Evolutionary conservation across 2,888 invertebrate genomes (phyloP), one percentile per base, ranked within the genome.

Genomic region (Thera obeliscata): DNA sequence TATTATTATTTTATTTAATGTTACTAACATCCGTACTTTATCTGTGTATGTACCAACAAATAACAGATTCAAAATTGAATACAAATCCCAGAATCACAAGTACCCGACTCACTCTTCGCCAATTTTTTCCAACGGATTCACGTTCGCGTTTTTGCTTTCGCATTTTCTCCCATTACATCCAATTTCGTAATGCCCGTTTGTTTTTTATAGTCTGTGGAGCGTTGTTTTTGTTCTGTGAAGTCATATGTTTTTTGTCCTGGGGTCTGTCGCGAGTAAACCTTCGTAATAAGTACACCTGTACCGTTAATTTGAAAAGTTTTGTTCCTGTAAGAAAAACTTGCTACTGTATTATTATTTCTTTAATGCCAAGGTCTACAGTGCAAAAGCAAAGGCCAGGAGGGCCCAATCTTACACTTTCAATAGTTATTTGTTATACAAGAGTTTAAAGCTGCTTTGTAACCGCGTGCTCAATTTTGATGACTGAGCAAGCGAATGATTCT

Each of bases 161-260:
- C 73, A 73, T 74, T 75, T 71, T 75, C 72, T 65, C 68, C 75
- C 75, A 78, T 78, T 76, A 77, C 74, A 77, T 64, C 75, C 76
- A 77, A 74, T 78, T 77, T 76, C 74, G 73, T 74, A 69, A 71
- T 67, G 72, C 68, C 64, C 61, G 74, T 70, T 75, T 74, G 76
- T 72, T 67, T 71, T 77, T 77, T 75, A 76, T 78, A 70, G 71
- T 76, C 75, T 66, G 70, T 70, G 57, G 73, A 70, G 70, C 68
- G 66, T 68, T 69, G 67, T 69, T 70, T 67, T 70, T 73, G 70
- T 76, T 77, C 72, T 70, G 71, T 73, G 64, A 62, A 74, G 69
- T 68, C 72, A 71, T 76, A 73, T 71, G 74, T 76, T 74, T 73
- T 67, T 62, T 59, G 55, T 58, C 52, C 59, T 9, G 52, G 60